Percentiles rank a stretch among this genome's conserved stretches.
Evolutionary conservation across 2,888 invertebrate genomes (phyloP).

Genomic region (Heliothis peltigera): DNA sequence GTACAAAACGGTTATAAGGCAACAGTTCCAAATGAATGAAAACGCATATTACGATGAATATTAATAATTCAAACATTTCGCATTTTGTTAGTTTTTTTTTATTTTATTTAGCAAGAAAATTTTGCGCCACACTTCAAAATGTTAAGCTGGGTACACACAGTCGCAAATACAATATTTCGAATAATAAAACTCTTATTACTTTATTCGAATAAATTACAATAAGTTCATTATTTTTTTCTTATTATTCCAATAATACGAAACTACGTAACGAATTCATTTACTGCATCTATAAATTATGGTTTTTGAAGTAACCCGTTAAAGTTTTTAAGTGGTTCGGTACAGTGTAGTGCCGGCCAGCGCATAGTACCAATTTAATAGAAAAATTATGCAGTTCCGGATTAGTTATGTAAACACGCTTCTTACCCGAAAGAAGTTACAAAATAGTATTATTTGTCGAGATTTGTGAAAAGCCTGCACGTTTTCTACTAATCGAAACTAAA

Average conservation of each 20-base stretch:
- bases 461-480: not conserved
- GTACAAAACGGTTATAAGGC: slow-evolving; percentile 89
- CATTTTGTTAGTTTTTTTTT: slow-evolving; percentile 61
- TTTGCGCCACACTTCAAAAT: slow-evolving; percentile 69
- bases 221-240: too few relatives aligned
- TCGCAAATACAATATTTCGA: not conserved
- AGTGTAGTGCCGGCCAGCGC: slow-evolving; percentile 14
- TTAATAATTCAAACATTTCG: slow-evolving; percentile 69
- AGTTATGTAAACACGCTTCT: slow-evolving; percentile 6
- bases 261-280: not conserved
- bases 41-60: slow-evolving; percentile 76
- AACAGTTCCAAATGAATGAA: slow-evolving; percentile 86
- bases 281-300: slow-evolving; percentile 4
- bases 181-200: not conserved
- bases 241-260: slow-evolving; percentile 16
- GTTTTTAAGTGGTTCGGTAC: slow-evolving; percentile 19
- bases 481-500: slow-evolving; percentile 4
- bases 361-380: not conserved
- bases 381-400: not conserved
- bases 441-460: too few relatives aligned
- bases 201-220: slow-evolving; percentile 7
- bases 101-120: slow-evolving; percentile 68
- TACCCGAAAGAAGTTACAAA: too few relatives aligned
- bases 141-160: slow-evolving; percentile 50
- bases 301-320: slow-evolving; percentile 12